Conservation (phyloP, 2,797 vertebrate species). For the Tolypeutes matacus region DNA sequence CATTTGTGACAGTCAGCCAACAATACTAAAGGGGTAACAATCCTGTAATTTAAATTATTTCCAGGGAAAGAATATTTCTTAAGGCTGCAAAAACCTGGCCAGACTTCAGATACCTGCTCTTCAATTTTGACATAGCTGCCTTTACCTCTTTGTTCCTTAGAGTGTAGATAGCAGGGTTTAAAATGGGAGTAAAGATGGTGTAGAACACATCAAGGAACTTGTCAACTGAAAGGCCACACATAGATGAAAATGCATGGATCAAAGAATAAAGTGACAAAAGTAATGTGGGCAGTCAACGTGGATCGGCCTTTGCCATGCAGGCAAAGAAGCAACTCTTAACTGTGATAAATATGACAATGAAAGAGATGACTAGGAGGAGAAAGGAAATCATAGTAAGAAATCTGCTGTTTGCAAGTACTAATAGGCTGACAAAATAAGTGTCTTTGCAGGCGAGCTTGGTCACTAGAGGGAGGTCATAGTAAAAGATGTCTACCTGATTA, state of each 20-base stretch:
- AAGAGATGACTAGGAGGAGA: conserved; percentile 74
- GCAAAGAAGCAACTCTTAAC: conserved; percentile 66
- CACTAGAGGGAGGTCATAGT: conserved; percentile 78
- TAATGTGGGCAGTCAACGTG: conserved; percentile 80
- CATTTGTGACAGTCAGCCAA: no score
- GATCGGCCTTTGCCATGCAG: conserved; percentile 75
- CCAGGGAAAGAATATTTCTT: conserved; percentile 43
- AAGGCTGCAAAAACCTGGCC: conserved; percentile 45
- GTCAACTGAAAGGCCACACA: conserved; percentile 72
- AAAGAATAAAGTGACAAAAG: conserved; percentile 80
- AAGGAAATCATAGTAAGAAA: conserved; percentile 76
- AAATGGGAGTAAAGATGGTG: conserved; percentile 72
- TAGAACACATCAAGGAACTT: conserved; percentile 81
- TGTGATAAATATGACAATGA: conserved; percentile 75
- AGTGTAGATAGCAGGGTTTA: conserved; percentile 77
- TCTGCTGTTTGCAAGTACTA: conserved; percentile 76
- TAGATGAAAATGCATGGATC: conserved; percentile 80
- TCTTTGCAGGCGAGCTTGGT: conserved; percentile 79
- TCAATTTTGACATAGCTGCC: conserved; percentile 75
- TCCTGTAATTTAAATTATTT: neutral
- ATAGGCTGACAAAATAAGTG: conserved; percentile 62
- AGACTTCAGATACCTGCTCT: conserved; percentile 61
- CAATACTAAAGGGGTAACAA: no score
- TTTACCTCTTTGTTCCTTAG: conserved; percentile 71
- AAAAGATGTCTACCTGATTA: conserved; percentile 77